phyloP scores from a whole-genome alignment of 2,113 vertebrate species.

The Cathartes aura region DNA sequence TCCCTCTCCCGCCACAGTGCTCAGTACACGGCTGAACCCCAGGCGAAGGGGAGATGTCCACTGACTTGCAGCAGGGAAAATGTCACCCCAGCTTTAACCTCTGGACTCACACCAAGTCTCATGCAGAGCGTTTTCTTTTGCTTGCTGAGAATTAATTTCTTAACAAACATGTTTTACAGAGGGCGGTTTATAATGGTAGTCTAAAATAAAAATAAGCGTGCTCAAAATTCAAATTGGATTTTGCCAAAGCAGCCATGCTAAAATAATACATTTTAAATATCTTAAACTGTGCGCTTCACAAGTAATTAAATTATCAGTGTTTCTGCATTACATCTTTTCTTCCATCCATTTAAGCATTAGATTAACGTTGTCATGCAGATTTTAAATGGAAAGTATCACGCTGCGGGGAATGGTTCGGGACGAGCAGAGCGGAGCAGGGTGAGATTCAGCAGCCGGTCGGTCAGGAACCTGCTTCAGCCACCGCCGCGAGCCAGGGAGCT shows the following conservation, averaged over 20 bases:
- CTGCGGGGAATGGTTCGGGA: not conserved
- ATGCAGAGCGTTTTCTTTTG: not conserved
- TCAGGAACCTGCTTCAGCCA: not conserved
- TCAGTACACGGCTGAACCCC: too few species aligned
- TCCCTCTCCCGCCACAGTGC: accelerated
- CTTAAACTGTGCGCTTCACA: not conserved
- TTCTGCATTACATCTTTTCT: not conserved
- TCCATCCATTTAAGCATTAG: slow-evolving; percentile 5
- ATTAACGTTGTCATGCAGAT: not conserved
- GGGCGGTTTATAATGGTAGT: not conserved
- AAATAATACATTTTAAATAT: not conserved
- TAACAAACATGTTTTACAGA: not conserved
- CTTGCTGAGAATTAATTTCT: not conserved
- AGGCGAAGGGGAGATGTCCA: not conserved
- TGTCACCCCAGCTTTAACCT: not conserved
- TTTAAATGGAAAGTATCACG: not conserved
- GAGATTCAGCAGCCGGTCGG: not conserved
- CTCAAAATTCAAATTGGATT: not conserved
- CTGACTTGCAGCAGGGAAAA: not conserved
- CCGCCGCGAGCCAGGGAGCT: accelerated
- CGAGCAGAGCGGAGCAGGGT: not conserved
- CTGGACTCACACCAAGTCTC: not conserved
- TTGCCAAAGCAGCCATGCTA: not conserved
- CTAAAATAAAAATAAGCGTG: not conserved
- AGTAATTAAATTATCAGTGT: slow-evolving; percentile 15